phyloP scores from a whole-genome alignment of 2,888 invertebrate genomes.

The Therioaphis trifolii region DNA sequence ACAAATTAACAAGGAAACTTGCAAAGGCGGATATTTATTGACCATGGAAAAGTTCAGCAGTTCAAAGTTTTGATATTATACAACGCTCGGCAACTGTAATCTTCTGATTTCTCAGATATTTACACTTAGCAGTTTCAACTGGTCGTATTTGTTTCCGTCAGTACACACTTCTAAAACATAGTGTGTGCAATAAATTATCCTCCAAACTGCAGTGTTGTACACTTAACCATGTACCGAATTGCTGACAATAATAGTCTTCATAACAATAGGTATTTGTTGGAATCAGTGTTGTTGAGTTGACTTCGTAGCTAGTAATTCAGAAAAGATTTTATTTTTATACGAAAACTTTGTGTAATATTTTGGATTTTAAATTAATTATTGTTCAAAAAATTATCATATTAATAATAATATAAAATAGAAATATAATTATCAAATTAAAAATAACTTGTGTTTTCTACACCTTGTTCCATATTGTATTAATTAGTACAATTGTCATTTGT shows the following conservation, averaged over 20 bases:
- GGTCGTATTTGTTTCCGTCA: slow-evolving; percentile 41
- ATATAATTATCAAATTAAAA: too few relatives aligned
- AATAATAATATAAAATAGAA: too few relatives aligned
- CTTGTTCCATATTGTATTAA: too few relatives aligned
- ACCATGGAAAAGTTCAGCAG: neutral
- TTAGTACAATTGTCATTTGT: too few relatives aligned
- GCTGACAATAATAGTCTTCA: slow-evolving; percentile 2
- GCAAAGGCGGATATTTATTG: neutral
- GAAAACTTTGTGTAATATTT: too few relatives aligned
- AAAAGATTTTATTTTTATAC: neutral
- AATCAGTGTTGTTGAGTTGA: slow-evolving; percentile 9
- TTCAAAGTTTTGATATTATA: slow-evolving; percentile 22
- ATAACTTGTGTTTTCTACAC: too few relatives aligned
- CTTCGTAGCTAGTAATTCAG: neutral
- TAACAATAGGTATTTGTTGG: neutral
- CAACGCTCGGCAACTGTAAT: neutral
- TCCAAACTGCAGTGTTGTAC: neutral
- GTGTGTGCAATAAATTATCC: neutral
- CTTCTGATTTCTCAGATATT: slow-evolving; percentile 18
- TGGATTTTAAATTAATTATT: too few relatives aligned
- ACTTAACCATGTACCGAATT: neutral
- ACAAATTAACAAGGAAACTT: slow-evolving; percentile 22
- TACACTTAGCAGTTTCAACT: neutral
- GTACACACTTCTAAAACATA: slow-evolving; percentile 15
- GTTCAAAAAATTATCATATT: too few relatives aligned